Evolutionary conservation across 2,797 vertebrate genomes (phyloP).

Genomic region (Artibeus lituratus): DNA sequence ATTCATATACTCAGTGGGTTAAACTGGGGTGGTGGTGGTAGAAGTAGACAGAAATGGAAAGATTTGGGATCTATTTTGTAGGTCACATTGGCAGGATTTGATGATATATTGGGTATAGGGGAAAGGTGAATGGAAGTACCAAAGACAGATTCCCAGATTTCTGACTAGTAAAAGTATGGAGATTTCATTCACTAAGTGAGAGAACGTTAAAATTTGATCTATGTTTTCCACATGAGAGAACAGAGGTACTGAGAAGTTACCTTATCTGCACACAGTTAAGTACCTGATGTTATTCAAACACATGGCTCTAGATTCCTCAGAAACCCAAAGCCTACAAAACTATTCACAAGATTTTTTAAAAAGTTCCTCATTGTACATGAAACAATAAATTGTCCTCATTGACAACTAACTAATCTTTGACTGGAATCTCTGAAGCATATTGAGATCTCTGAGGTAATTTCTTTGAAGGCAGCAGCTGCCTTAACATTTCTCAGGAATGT

Average conservation of each 20-base stretch:
- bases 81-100: background rate
- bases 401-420: background rate
- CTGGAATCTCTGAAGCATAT: background rate
- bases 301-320: slow-evolving; percentile 29
- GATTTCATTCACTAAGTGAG: background rate
- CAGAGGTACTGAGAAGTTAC: background rate
- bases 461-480: background rate
- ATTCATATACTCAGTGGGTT: background rate
- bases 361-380: background rate
- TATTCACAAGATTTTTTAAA: background rate
- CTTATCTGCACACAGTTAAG: background rate
- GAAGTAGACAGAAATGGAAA: background rate
- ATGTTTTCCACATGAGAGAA: background rate
- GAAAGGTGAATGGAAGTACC: background rate
- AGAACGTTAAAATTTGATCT: background rate
- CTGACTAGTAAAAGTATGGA: background rate
- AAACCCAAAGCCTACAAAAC: slow-evolving; percentile 38
- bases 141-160: slow-evolving; percentile 15
- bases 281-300: background rate
- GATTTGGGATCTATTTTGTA: background rate
- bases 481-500: background rate
- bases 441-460: background rate
- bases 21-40: background rate
- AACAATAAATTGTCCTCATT: background rate
- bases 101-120: background rate